A percentile compares a stretch with the other conserved stretches of the same genome.
Conservation (phyloP, 2,797 vertebrate species). For the Coccyzus lansbergi region DNA sequence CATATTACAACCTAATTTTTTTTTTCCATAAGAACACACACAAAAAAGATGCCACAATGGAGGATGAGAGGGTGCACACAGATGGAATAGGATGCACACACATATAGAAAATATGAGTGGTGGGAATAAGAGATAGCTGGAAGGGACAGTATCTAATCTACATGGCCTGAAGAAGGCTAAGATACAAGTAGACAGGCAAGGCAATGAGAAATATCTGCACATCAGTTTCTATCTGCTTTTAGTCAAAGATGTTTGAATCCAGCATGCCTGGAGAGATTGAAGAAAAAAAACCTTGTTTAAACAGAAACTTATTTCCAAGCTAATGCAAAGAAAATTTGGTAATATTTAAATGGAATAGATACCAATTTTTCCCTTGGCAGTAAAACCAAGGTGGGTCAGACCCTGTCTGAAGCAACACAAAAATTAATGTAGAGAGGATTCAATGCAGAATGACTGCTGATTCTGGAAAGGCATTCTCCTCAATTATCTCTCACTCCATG, state of each 20-base stretch:
- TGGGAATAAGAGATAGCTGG: neutral
- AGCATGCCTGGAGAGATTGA: neutral
- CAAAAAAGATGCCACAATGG: neutral
- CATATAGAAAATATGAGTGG: neutral
- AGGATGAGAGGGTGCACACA: neutral
- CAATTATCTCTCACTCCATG: neutral
- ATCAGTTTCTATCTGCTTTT: neutral
- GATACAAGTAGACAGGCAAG: neutral
- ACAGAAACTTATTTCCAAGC: neutral
- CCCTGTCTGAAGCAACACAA: neutral
- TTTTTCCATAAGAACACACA: neutral
- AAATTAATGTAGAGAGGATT: neutral
- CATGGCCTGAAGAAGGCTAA: neutral
- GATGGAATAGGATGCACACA: neutral
- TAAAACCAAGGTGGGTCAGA: neutral
- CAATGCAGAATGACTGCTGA: neutral
- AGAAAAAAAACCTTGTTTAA: neutral
- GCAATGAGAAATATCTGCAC: neutral
- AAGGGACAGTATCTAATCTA: neutral
- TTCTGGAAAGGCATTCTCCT: neutral
- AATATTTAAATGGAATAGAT: neutral
- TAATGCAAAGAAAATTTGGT: neutral
- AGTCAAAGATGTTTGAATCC: neutral
- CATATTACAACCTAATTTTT: neutral
- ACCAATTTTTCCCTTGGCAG: neutral